These are phyloP conservation scores for Chironomus tepperi DNA, from an alignment of 1,140 invertebrate species.

Conservation along the genomic window DNA sequence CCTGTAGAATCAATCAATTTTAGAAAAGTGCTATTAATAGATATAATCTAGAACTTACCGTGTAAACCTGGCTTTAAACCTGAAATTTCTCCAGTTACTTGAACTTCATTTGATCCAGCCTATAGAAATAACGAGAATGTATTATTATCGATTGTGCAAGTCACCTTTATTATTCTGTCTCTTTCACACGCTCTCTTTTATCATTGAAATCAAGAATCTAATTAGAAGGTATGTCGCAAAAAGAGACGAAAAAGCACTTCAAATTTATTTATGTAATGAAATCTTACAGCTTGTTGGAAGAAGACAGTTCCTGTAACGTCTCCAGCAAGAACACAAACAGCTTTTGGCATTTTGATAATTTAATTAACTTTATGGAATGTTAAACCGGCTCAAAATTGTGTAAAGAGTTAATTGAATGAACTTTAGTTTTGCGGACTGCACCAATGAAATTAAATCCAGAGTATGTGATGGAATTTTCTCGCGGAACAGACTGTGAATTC, in stretches of 20 bases:
- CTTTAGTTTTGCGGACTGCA: neutral
- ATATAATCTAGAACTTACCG: constrained; percentile 26
- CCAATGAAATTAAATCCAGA: neutral
- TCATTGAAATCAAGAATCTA: neutral
- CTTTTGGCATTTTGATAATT: constrained; percentile 45
- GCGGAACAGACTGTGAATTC: neutral
- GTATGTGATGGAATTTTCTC: neutral
- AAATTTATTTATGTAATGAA: neutral
- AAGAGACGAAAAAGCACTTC: neutral
- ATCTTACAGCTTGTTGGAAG: constrained; percentile 65
- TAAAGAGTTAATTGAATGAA: neutral
- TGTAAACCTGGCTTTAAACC: constrained; percentile 62
- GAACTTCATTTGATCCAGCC: constrained; percentile 46
- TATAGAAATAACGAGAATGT: constrained; percentile 31
- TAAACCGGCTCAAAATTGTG: neutral
- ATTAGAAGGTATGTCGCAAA: too few species aligned
- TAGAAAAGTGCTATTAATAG: neutral
- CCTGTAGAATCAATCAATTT: constrained; percentile 54
- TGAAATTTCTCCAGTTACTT: constrained; percentile 59
- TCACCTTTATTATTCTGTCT: neutral
- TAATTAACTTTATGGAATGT: neutral
- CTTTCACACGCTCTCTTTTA: neutral
- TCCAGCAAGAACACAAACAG: constrained; percentile 76
- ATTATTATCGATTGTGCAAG: neutral
- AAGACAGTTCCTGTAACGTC: constrained; percentile 72